phyloP scores from a whole-genome alignment of 2,113 vertebrate species.

The Coracopsis vasa region DNA sequence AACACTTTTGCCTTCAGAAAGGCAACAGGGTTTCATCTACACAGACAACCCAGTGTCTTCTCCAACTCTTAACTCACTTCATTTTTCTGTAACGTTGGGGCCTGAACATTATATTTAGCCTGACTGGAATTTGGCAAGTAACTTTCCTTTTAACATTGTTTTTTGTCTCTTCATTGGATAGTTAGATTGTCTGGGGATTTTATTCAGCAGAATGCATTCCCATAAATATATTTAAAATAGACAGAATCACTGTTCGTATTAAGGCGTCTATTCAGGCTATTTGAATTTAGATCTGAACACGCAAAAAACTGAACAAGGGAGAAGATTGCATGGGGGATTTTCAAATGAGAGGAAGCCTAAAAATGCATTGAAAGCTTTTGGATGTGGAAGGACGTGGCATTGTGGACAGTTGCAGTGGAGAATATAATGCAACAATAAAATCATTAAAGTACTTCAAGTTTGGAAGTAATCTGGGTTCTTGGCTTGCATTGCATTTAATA shows the following conservation, averaged over 20 bases:
- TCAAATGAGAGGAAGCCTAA: constrained; percentile 1
- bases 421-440: constrained; percentile 65
- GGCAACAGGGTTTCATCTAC: neutral
- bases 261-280: constrained; percentile 12
- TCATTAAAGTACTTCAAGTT: constrained; percentile 65
- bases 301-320: constrained; percentile 9
- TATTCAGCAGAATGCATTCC: constrained; percentile 59
- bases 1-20: neutral
- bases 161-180: constrained; percentile 29
- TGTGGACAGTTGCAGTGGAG: constrained; percentile 56
- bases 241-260: constrained; percentile 19
- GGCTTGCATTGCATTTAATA: constrained; percentile 61
- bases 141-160: constrained; percentile 12
- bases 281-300: constrained; percentile 31
- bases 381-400: constrained; percentile 36
- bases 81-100: neutral
- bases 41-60: neutral
- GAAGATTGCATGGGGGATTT: neutral
- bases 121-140: constrained; percentile 53
- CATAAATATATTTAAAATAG: constrained; percentile 52
- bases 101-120: constrained; percentile 45
- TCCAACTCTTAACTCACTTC: neutral
- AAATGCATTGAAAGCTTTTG: constrained; percentile 60
- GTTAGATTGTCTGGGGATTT: constrained; percentile 57
- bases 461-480: constrained; percentile 61